phyloP scores from a whole-genome alignment of 2,113 vertebrate species.

The Heliornis fulica region DNA sequence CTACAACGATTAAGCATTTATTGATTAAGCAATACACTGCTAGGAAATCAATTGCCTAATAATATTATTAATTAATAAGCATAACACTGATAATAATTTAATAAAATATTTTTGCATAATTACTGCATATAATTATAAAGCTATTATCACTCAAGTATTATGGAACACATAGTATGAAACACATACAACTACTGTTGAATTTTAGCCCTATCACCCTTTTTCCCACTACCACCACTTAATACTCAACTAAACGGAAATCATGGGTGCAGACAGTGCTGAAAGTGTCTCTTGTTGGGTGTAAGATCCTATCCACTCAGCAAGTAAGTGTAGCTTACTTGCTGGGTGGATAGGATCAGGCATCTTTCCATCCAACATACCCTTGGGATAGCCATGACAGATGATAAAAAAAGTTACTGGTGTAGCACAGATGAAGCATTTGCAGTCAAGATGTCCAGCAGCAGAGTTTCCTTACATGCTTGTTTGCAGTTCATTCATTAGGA shows the following conservation, averaged over 20 bases:
- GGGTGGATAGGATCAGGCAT: neutral
- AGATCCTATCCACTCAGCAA: too few species aligned
- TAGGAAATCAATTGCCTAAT: neutral
- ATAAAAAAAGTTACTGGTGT: neutral
- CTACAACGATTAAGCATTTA: neutral
- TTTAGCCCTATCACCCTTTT: neutral
- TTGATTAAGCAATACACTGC: neutral
- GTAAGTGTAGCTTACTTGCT: neutral
- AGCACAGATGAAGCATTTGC: neutral
- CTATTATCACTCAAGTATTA: neutral
- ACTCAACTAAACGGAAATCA: neutral
- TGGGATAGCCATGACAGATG: rapidly evolving
- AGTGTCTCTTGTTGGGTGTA: neutral
- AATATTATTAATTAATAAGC: neutral
- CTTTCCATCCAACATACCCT: neutral
- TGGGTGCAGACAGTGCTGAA: neutral
- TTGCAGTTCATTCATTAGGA: slow-evolving; percentile 1
- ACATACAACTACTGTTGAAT: neutral
- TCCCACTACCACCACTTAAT: neutral
- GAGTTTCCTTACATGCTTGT: neutral
- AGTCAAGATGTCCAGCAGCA: neutral
- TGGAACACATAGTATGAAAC: neutral
- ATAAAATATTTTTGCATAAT: neutral
- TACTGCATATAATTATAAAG: neutral
- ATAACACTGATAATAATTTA: neutral